These are phyloP conservation scores for Leptinotarsa rubiginosa DNA, from an alignment of 2,888 invertebrate genomes.

Conservation along the genomic window DNA sequence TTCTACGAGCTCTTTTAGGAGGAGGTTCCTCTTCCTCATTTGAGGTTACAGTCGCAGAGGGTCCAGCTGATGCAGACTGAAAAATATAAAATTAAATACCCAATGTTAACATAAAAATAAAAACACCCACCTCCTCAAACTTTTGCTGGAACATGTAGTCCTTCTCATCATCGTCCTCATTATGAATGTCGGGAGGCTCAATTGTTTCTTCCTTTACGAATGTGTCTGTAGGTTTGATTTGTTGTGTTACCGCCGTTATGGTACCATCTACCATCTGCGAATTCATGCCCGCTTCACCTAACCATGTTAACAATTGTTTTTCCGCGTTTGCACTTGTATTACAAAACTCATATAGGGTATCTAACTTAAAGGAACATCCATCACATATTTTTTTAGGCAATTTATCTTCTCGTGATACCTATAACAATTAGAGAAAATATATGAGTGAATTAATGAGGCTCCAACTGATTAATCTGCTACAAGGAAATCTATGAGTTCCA, in stretches of 20 bases:
- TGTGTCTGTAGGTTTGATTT: conserved; percentile 45
- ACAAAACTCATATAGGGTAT: conserved; percentile 79
- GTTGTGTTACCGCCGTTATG: conserved; percentile 39
- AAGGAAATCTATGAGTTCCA: too few species aligned
- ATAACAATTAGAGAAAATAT: conserved; percentile 46
- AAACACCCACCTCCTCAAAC: conserved; percentile 44
- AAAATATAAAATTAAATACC: conserved; percentile 5
- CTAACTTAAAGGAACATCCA: conserved; percentile 78
- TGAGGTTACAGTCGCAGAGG: conserved; percentile 42
- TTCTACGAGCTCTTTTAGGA: conserved; percentile 59
- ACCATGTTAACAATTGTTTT: conserved; percentile 66
- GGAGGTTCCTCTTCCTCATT: conserved; percentile 47
- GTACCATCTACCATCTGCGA: conserved; percentile 40
- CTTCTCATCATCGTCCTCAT: conserved; percentile 45
- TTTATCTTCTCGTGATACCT: conserved; percentile 76
- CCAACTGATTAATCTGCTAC: too few species aligned
- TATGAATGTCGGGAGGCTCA: conserved; percentile 43
- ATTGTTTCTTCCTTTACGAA: conserved; percentile 53
- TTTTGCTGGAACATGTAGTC: conserved; percentile 43
- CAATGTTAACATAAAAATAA: background rate
- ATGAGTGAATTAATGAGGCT: background rate
- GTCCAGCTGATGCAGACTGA: conserved; percentile 28
- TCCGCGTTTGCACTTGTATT: conserved; percentile 77
- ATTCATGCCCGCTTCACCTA: conserved; percentile 55
- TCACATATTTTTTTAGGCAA: conserved; percentile 80